phyloP scores from a whole-genome alignment of 2,113 vertebrate species.

The Barnardius zonarius region DNA sequence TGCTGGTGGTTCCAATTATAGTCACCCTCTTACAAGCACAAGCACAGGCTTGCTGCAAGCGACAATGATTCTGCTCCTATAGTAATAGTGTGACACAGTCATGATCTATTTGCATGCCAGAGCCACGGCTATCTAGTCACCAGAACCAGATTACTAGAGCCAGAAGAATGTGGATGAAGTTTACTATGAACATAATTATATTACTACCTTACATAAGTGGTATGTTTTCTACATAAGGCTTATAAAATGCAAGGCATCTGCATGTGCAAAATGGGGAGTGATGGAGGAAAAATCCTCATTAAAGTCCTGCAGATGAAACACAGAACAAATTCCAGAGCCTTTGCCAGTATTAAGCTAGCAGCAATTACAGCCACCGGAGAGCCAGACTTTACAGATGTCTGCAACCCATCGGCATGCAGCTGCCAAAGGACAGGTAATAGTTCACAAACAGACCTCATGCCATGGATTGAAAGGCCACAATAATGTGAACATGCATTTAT shows the following conservation, averaged over 20 bases:
- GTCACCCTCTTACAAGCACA: neutral
- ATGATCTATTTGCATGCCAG: neutral
- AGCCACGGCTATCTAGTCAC: neutral
- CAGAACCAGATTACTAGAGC: neutral
- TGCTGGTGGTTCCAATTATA: slow-evolving; percentile 34
- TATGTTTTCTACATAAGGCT: neutral
- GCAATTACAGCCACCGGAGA: neutral
- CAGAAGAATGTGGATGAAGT: neutral
- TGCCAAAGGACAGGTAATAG: neutral
- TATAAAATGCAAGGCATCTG: slow-evolving; percentile 15
- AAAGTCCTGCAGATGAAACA: slow-evolving; percentile 15
- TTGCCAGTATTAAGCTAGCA: neutral
- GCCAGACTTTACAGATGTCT: neutral
- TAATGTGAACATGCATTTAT: neutral
- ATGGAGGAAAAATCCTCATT: neutral
- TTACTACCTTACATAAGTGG: neutral
- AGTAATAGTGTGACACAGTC: neutral
- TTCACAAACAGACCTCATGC: neutral
- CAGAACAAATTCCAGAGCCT: slow-evolving; percentile 23
- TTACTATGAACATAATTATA: neutral
- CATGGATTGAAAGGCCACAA: neutral
- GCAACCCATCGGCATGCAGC: neutral
- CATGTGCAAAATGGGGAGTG: neutral
- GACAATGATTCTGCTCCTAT: neutral
- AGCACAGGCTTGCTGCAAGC: neutral